Evolutionary conservation across 2,797 vertebrate species (phyloP).

Genomic region (Protosalanx chinensis): DNA sequence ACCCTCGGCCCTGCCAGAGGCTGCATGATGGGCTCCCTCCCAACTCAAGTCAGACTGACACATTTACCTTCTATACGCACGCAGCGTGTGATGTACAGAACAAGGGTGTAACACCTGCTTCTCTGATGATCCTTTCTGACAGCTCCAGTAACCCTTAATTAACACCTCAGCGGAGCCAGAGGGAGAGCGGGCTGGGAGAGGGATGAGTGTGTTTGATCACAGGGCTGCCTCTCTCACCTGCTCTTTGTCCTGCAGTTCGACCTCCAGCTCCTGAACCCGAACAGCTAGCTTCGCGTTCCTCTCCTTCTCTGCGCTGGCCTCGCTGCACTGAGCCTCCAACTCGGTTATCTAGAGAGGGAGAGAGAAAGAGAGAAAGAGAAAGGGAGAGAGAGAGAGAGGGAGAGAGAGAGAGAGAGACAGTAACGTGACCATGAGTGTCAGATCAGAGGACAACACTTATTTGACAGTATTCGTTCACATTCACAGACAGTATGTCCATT

Average conservation of each 20-base stretch:
- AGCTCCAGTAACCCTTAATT: no score
- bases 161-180: no score
- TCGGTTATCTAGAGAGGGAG: constrained; percentile 78
- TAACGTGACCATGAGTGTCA: neutral
- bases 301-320: constrained; percentile 86
- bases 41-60: neutral
- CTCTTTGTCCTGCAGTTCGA: constrained; percentile 88
- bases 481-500: neutral
- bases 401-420: neutral
- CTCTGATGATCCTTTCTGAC: no score
- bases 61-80: no score
- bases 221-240: constrained; percentile 69
- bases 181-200: neutral
- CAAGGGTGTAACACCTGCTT: no score
- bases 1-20: neutral
- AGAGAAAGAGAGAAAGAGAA: neutral
- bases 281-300: constrained; percentile 79
- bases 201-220: constrained; percentile 1
- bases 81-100: no score
- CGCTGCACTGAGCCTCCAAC: constrained; percentile 85
- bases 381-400: neutral
- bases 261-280: constrained; percentile 86
- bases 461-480: no score
- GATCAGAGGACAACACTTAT: neutral
- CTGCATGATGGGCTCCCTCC: neutral